Conservation (phyloP, 2,888 invertebrate species). For the Meta bourneti region DNA sequence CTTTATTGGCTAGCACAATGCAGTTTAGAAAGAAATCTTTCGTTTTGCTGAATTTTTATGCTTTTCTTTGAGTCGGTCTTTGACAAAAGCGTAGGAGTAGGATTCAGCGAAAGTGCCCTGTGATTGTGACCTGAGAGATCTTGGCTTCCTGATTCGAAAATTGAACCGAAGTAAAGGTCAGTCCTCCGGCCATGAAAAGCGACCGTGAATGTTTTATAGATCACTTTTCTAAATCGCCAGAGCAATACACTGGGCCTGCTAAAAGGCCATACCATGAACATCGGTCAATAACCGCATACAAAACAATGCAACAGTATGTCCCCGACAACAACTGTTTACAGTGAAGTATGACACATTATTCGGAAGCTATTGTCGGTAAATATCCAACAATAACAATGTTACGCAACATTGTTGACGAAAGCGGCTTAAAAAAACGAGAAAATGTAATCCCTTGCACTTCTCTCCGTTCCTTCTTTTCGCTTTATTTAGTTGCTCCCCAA, state of each 20-base stretch:
- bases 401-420: conserved; percentile 74
- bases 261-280: neutral
- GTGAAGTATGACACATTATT: conserved; percentile 73
- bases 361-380: conserved; percentile 71
- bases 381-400: conserved; percentile 66
- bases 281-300: conserved; percentile 70
- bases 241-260: conserved; percentile 7
- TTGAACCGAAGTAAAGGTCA: conserved; percentile 4
- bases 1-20: too few species aligned
- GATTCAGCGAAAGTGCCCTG: too few species aligned
- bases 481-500: conserved; percentile 9
- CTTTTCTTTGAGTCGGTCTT: too few species aligned
- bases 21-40: too few species aligned
- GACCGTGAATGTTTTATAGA: conserved; percentile 7
- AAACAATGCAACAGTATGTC: conserved; percentile 51
- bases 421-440: conserved; percentile 41
- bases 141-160: conserved; percentile 8
- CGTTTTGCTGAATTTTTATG: too few species aligned
- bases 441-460: conserved; percentile 54
- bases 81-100: too few species aligned
- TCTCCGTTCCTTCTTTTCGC: conserved; percentile 37
- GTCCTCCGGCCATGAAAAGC: conserved; percentile 3
- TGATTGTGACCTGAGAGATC: too few species aligned
- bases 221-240: conserved; percentile 4
- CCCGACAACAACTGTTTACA: conserved; percentile 59